These are phyloP conservation scores for Ypsolopha scabrella DNA, from an alignment of 2,888 invertebrate species.

Conservation along the genomic window DNA sequence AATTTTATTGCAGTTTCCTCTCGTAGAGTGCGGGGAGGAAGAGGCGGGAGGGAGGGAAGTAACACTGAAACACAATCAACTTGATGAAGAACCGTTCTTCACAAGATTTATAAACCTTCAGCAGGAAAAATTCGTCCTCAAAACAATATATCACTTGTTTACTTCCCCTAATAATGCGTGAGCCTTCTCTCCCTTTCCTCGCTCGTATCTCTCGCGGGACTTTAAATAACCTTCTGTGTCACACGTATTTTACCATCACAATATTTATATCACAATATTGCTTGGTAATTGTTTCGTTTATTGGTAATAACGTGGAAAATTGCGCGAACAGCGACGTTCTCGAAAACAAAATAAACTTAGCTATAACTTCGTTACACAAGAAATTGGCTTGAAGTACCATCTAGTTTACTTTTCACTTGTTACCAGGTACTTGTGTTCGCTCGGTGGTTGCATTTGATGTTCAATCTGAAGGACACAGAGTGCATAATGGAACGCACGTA, in stretches of 20 bases:
- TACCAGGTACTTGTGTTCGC: not conserved
- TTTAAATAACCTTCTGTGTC: not conserved
- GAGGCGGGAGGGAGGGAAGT: constrained; percentile 3
- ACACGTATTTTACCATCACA: not conserved
- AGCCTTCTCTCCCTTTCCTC: not conserved
- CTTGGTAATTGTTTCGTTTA: not conserved
- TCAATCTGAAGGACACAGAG: not conserved
- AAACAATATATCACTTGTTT: not conserved
- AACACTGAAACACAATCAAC: constrained; percentile 20
- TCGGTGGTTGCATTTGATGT: not conserved
- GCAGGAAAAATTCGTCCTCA: not conserved
- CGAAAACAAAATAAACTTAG: too few species aligned
- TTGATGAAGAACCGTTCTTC: constrained; percentile 22
- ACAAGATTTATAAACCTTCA: constrained; percentile 10
- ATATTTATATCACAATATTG: not conserved
- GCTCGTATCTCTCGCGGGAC: not conserved
- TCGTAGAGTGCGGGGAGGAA: not conserved
- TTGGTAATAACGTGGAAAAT: not conserved
- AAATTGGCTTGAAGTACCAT: not conserved
- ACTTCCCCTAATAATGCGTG: not conserved
- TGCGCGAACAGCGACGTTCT: too few species aligned
- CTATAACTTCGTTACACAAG: not conserved
- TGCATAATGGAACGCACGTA: not conserved
- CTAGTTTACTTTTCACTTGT: not conserved
- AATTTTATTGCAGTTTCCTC: not conserved